These are phyloP conservation scores for Oncopodura yosiiana DNA, from an alignment of 1,140 invertebrate species.

Conservation along the genomic window DNA sequence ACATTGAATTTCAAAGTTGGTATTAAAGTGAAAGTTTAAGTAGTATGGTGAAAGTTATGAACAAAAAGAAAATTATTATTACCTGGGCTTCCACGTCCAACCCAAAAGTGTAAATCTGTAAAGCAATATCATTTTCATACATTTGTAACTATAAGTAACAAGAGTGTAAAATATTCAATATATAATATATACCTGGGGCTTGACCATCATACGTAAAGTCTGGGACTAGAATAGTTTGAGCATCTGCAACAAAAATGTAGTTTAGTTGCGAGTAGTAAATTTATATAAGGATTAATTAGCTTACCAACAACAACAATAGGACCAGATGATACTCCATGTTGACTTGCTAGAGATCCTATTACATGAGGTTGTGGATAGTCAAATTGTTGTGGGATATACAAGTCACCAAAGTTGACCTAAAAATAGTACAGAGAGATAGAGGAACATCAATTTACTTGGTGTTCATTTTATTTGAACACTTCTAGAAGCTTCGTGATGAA, in stretches of 20 bases:
- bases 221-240: conserved; percentile 76
- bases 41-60: too few species aligned
- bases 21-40: too few species aligned
- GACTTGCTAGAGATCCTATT: conserved; percentile 59
- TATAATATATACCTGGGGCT: conserved; percentile 60
- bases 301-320: conserved; percentile 73
- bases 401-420: conserved; percentile 82
- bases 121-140: conserved; percentile 28
- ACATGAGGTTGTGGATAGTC: conserved; percentile 75
- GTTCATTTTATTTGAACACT: too few species aligned
- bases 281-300: too few species aligned
- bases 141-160: conserved; percentile 2
- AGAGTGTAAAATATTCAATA: neutral
- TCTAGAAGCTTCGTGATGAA: too few species aligned
- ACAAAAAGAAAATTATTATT: too few species aligned
- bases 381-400: conserved; percentile 63
- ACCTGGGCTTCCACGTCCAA: conserved; percentile 65
- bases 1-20: too few species aligned
- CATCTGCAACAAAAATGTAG: too few species aligned
- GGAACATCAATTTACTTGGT: neutral
- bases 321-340: conserved; percentile 73
- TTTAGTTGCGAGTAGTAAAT: too few species aligned
- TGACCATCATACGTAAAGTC: conserved; percentile 80
- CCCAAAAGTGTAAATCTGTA: conserved; percentile 85
- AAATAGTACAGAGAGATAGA: conserved; percentile 23